Conservation (phyloP, 1,140 invertebrate genomes). For the Habropoda laboriosa region DNA sequence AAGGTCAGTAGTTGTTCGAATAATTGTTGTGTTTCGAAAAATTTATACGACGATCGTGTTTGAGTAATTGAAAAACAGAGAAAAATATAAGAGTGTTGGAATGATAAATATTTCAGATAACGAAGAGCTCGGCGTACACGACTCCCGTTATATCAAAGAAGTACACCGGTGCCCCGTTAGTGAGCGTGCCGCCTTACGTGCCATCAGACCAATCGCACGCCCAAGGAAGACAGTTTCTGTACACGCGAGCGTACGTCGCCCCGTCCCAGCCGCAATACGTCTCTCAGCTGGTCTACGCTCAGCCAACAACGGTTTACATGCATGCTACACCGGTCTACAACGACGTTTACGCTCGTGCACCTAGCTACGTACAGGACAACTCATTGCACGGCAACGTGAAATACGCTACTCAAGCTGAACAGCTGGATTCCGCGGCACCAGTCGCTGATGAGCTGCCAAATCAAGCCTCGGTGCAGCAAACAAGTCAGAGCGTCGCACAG, state of each 20-base stretch:
- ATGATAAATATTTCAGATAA: slow-evolving; percentile 36
- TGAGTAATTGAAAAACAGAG: too few species aligned
- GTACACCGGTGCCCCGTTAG: background rate
- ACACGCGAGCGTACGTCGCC: slow-evolving; percentile 68
- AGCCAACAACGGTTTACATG: slow-evolving; percentile 68
- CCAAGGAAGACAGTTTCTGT: slow-evolving; percentile 55
- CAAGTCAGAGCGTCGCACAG: slow-evolving; percentile 59
- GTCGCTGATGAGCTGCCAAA: slow-evolving; percentile 68
- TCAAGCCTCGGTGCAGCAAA: slow-evolving; percentile 68
- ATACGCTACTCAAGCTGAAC: slow-evolving; percentile 62
- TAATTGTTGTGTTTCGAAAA: too few species aligned
- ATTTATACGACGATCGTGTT: too few species aligned
- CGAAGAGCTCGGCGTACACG: slow-evolving; percentile 30
- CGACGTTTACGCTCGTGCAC: slow-evolving; percentile 66
- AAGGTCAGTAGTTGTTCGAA: slow-evolving; percentile 54
- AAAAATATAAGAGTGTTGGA: too few species aligned
- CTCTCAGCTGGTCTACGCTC: slow-evolving; percentile 72
- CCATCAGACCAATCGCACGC: slow-evolving; percentile 36
- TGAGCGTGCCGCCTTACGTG: slow-evolving; percentile 31
- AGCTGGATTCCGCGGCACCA: slow-evolving; percentile 64
- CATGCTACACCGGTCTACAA: slow-evolving; percentile 69
- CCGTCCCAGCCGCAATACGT: slow-evolving; percentile 65
- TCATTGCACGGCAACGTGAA: slow-evolving; percentile 65
- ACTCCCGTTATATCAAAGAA: slow-evolving; percentile 43
- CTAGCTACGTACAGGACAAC: slow-evolving; percentile 73